A percentile compares a stretch with the other conserved stretches of the same genome.
phyloP scores from a whole-genome alignment of 2,888 invertebrate genomes.

The Cosmorhoe ocellata region DNA sequence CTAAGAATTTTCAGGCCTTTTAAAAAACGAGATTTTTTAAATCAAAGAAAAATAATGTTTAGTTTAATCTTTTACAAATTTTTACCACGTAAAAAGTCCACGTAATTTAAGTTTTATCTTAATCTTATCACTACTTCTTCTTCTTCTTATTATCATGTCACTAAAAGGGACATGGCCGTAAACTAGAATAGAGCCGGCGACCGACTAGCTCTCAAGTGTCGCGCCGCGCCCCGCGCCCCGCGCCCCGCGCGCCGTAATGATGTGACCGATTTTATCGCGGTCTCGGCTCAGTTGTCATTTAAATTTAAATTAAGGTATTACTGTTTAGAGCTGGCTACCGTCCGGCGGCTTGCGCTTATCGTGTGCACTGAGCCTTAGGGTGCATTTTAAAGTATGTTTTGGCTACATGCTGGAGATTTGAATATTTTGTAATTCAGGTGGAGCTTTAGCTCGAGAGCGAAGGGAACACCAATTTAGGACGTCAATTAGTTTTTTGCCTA shows the following conservation, averaged over 20 bases:
- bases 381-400: conserved; percentile 53
- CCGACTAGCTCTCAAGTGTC: neutral
- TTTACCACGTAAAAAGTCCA: too few relatives aligned
- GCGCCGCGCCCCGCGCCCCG: too few relatives aligned
- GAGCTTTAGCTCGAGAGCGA: neutral
- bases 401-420: conserved; percentile 18
- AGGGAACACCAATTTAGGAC: too few relatives aligned
- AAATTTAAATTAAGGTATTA: conserved; percentile 82
- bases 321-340: conserved; percentile 31
- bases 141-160: too few relatives aligned
- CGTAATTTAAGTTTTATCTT: too few relatives aligned
- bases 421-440: conserved; percentile 3
- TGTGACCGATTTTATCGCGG: conserved; percentile 56
- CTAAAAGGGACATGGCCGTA: conserved; percentile 13
- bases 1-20: too few relatives aligned
- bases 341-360: conserved; percentile 49
- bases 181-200: conserved; percentile 10
- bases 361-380: conserved; percentile 43
- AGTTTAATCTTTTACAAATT: too few relatives aligned
- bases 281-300: conserved; percentile 72
- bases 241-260: conserved; percentile 44
- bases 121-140: too few relatives aligned
- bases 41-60: too few relatives aligned
- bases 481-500: neutral
- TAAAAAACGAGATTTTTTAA: too few relatives aligned